These are phyloP conservation scores for Protodeltote pygarga DNA, from an alignment of 2,888 invertebrate genomes.

Conservation along the genomic window DNA sequence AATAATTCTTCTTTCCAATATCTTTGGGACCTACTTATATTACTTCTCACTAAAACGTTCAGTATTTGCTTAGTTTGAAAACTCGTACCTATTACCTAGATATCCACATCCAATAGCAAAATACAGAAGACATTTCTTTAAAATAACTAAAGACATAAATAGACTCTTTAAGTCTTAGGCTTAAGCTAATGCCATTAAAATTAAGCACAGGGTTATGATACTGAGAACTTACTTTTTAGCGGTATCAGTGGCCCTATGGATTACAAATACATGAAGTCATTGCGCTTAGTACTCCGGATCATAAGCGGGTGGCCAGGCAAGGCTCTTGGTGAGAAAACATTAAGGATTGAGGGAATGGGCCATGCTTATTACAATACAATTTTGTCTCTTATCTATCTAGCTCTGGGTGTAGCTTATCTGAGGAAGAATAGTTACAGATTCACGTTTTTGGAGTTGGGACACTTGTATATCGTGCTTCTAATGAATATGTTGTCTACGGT, in stretches of 20 bases:
- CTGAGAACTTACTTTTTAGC: slow-evolving; percentile 22
- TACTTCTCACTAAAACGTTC: too few relatives aligned
- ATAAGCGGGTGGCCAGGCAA: slow-evolving; percentile 51
- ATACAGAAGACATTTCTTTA: too few relatives aligned
- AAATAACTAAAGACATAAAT: too few relatives aligned
- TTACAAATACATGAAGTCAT: slow-evolving; percentile 40
- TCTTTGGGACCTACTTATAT: too few relatives aligned
- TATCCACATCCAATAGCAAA: too few relatives aligned
- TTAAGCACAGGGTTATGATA: too few relatives aligned
- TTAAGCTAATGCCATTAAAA: too few relatives aligned
- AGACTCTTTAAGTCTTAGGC: too few relatives aligned
- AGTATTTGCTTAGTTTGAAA: too few relatives aligned
- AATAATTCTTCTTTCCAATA: too few relatives aligned
- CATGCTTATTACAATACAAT: slow-evolving; percentile 39
- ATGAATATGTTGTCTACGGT: slow-evolving; percentile 37
- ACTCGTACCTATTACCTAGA: too few relatives aligned
- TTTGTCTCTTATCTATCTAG: slow-evolving; percentile 33
- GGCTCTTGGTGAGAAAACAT: slow-evolving; percentile 37
- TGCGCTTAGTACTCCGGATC: slow-evolving; percentile 38
- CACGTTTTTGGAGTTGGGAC: slow-evolving; percentile 41
- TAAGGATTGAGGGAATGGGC: slow-evolving; percentile 29
- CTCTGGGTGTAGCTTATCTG: slow-evolving; percentile 32
- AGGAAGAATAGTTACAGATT: slow-evolving; percentile 21
- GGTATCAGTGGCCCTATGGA: slow-evolving; percentile 36
- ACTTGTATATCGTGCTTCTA: slow-evolving; percentile 43